phyloP scores from a whole-genome alignment of 1,140 invertebrate species.

The Pogonomyrmex californicus region DNA sequence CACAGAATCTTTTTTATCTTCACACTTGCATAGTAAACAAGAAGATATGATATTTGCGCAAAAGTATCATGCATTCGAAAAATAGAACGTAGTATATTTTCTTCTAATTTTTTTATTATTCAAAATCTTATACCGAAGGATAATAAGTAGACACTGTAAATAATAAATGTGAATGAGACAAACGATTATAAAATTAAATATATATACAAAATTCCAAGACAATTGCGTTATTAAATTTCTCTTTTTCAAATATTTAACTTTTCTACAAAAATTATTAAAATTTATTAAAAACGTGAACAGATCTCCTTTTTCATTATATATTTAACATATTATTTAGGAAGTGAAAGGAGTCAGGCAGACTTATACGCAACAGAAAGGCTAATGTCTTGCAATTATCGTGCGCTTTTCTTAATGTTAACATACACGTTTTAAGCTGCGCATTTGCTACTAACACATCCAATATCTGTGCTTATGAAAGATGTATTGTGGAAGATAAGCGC shows the following conservation, averaged over 20 bases:
- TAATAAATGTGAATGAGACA: neutral
- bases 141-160: neutral
- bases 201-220: neutral
- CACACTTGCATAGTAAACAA: neutral
- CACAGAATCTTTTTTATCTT: neutral
- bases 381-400: constrained; percentile 37
- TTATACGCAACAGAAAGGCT: constrained; percentile 28
- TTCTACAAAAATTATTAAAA: neutral
- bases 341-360: neutral
- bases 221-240: constrained; percentile 1
- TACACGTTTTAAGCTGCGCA: constrained; percentile 44
- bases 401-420: constrained; percentile 37
- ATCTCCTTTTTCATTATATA: neutral
- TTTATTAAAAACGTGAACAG: neutral
- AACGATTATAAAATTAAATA: neutral
- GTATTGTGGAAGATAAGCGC: constrained; percentile 48
- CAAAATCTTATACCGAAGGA: neutral
- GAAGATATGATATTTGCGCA: neutral
- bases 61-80: neutral
- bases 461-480: constrained; percentile 59
- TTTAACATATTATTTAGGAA: neutral
- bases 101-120: neutral
- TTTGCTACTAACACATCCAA: constrained; percentile 42
- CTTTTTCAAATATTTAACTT: neutral
- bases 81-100: neutral